Base-by-base conservation (phyloP, 2,797 vertebrate genomes). In the Alfaro cultratus region DNA sequence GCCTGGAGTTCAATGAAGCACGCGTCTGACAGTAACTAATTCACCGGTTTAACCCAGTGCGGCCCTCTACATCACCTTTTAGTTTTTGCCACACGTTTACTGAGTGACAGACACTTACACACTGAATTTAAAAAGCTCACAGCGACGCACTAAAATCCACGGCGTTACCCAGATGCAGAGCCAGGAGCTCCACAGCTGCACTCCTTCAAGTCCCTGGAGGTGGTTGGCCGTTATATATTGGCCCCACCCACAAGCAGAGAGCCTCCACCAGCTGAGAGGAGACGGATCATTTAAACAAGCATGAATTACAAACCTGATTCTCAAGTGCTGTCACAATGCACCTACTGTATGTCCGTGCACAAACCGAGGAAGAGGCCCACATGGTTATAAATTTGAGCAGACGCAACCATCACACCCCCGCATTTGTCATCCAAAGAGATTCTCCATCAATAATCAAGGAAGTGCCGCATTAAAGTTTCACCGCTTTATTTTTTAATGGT, bases 401-500 rank as follows among this genome's bases (percentile, higher is more conserved):
- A 74, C 74, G 41, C 73, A 77, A 70, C 62, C 82, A 53, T 75
- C 81, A 75, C 86, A 80, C 88, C 80, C 86, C 74, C 92, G 80
- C 86, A 83, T 90, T 88, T 89, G 91, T 94, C 88, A 80, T 85
- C 75, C 90, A 88, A 85, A 82, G 91, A 90, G 90, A 87, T 86
- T 72, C 87, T 80, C 72, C 91, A 94, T 96, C 90, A 95, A 95
- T 96, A 93, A 94, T 84, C 78, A 70, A 95, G 83, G 90, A 94
- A 70, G 84, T 64, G 43, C 46, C 31, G 9, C 94, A 95, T 95
- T 57, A 92, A 95, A 94, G 77, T 94, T 95, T 95, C 82, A 96
- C 64, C 0, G 77, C 90, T 95, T 96, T 94, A 95, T 91, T 95
- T 95, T 95, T 96, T 95, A 94, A 95, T 95, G 94, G 77, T 82